A percentile compares a stretch with the other conserved stretches of the same genome.
phyloP scores from a whole-genome alignment of 2,888 invertebrate genomes.

The Hymenopus coronatus region DNA sequence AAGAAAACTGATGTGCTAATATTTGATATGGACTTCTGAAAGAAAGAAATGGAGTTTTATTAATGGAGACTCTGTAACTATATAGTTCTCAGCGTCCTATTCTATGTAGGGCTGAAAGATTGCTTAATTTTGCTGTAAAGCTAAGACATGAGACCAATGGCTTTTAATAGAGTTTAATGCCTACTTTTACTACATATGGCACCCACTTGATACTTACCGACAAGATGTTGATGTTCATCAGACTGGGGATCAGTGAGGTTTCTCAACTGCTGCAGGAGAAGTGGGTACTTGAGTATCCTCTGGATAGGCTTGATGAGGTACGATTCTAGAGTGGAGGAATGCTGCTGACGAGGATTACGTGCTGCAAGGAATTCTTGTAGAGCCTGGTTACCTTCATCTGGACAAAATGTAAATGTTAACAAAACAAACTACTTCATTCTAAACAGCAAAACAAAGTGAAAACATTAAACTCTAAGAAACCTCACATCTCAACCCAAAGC shows the following conservation, averaged over 20 bases:
- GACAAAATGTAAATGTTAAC: conserved; percentile 39
- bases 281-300: conserved; percentile 94
- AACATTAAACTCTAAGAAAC: too few species aligned
- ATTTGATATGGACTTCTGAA: too few species aligned
- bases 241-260: conserved; percentile 89
- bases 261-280: conserved; percentile 89
- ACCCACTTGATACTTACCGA: conserved; percentile 62
- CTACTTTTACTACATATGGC: too few species aligned
- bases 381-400: conserved; percentile 94
- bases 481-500: too few species aligned
- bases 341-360: conserved; percentile 94
- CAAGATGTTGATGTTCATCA: conserved; percentile 91
- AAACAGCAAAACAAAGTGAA: background rate
- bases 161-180: too few species aligned
- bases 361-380: conserved; percentile 93
- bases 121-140: too few species aligned
- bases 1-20: too few species aligned
- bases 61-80: too few species aligned
- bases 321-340: conserved; percentile 94
- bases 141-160: too few species aligned
- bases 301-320: conserved; percentile 99
- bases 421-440: background rate
- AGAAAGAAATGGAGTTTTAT: too few species aligned
- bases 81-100: too few species aligned
- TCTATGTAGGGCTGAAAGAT: too few species aligned